A percentile compares a stretch with the other conserved stretches of the same genome.
Conservation (phyloP, 2,888 invertebrate species). For the Harpagoxenus sublaevis region DNA sequence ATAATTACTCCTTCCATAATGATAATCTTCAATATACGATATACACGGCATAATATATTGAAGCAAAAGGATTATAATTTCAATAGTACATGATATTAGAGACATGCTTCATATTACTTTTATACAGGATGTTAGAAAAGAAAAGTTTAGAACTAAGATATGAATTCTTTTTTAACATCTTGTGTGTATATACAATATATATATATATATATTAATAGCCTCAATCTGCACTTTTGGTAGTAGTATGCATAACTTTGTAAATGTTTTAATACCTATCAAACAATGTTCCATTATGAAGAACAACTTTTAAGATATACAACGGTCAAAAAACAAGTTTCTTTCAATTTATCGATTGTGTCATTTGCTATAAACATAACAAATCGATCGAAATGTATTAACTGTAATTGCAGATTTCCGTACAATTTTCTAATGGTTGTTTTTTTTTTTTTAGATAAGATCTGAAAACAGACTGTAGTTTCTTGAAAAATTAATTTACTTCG, state of each 20-base stretch:
- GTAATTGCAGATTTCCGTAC: not conserved
- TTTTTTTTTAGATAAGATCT: not conserved
- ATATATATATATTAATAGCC: not conserved
- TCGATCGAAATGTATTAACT: slow-evolving; percentile 10
- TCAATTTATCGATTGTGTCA: not conserved
- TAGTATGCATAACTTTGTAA: slow-evolving; percentile 1
- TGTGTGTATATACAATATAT: not conserved
- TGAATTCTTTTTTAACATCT: not conserved
- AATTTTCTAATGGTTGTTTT: slow-evolving; percentile 23
- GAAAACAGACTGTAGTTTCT: slow-evolving; percentile 3
- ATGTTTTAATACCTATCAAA: slow-evolving; percentile 13
- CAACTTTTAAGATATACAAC: not conserved
- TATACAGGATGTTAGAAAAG: not conserved
- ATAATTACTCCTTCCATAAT: slow-evolving; percentile 64
- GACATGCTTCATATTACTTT: slow-evolving; percentile 5
- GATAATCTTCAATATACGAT: slow-evolving; percentile 62
- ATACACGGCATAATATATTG: slow-evolving; percentile 46
- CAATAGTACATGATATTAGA: slow-evolving; percentile 37
- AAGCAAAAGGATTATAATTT: slow-evolving; percentile 33
- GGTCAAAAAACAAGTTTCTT: not conserved
- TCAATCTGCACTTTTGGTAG: not conserved
- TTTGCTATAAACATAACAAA: slow-evolving; percentile 19
- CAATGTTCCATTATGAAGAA: slow-evolving; percentile 8
- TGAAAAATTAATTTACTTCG: not conserved
- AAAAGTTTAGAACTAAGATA: not conserved